Evolutionary conservation across 2,888 invertebrate species (phyloP).

Genomic region (Rhimphoctona megacephalus): DNA sequence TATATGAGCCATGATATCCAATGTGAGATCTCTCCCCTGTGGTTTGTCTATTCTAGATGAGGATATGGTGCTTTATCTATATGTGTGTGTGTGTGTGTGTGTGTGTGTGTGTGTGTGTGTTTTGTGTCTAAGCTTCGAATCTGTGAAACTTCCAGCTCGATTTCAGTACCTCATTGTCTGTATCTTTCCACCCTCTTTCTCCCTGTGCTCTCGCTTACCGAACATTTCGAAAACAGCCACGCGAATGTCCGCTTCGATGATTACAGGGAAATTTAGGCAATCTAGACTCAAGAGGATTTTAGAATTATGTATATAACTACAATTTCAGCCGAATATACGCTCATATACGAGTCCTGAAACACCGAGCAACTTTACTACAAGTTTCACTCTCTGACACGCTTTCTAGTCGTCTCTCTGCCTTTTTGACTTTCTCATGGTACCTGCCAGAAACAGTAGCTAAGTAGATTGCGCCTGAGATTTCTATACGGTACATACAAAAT

Average conservation of each 20-base stretch:
- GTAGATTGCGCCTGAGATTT: slow-evolving; percentile 53
- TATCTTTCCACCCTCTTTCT: not conserved
- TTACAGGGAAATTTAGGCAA: slow-evolving; percentile 59
- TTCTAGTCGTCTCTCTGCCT: not conserved
- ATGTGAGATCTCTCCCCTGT: slow-evolving; percentile 5
- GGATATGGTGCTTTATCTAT: slow-evolving; percentile 1
- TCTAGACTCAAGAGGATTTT: slow-evolving; percentile 52
- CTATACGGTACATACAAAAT: slow-evolving; percentile 42
- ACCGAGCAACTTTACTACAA: slow-evolving; percentile 53
- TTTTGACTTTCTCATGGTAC: slow-evolving; percentile 21
- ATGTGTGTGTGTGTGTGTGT: not conserved
- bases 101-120: not conserved
- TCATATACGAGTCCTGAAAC: slow-evolving; percentile 35
- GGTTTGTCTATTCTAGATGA: slow-evolving; percentile 19
- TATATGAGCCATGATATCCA: slow-evolving; percentile 22
- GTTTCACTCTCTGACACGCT: slow-evolving; percentile 60
- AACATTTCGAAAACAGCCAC: slow-evolving; percentile 62
- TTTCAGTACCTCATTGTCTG: slow-evolving; percentile 3
- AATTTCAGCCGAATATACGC: slow-evolving; percentile 1
- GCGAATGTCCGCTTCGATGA: slow-evolving; percentile 56
- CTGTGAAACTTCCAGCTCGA: slow-evolving; percentile 37
- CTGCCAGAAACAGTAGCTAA: slow-evolving; percentile 54
- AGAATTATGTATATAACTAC: slow-evolving; percentile 23
- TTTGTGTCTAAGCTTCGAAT: slow-evolving; percentile 29
- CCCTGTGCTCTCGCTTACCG: slow-evolving; percentile 15